phyloP scores from a whole-genome alignment of 1,140 invertebrate genomes.

The Bombus affinis region DNA sequence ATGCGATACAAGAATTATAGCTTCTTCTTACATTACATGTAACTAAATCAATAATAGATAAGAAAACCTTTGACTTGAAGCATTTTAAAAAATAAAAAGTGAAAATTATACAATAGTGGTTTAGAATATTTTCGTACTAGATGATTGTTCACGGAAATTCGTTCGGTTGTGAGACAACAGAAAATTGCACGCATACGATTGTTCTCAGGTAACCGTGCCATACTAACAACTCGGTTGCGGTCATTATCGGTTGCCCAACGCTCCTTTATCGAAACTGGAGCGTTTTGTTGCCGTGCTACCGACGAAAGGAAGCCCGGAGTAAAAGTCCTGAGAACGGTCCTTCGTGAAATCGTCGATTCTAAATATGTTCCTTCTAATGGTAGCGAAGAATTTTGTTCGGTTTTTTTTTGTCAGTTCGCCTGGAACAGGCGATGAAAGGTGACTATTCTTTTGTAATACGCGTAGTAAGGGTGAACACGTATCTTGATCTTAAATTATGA shows the following conservation, averaged over 20 bases:
- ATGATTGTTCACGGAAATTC: background rate
- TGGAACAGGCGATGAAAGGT: background rate
- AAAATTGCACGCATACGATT: constrained; percentile 48
- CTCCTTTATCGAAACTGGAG: constrained; percentile 68
- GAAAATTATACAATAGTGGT: background rate
- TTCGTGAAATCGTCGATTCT: constrained; percentile 40
- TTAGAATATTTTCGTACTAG: background rate
- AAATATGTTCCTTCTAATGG: constrained; percentile 37
- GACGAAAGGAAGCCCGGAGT: constrained; percentile 52
- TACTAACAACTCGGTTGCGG: constrained; percentile 49
- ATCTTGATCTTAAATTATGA: background rate
- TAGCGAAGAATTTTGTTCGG: constrained; percentile 22
- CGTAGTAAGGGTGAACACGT: too few species aligned
- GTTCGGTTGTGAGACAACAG: constrained; percentile 19
- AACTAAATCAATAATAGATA: too few species aligned
- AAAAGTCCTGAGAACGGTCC: constrained; percentile 62
- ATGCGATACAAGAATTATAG: too few species aligned
- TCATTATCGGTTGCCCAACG: constrained; percentile 70
- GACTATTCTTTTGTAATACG: background rate
- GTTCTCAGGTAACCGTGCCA: constrained; percentile 43
- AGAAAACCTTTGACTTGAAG: too few species aligned
- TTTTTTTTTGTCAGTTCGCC: background rate
- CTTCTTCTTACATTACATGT: too few species aligned
- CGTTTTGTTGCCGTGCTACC: constrained; percentile 54
- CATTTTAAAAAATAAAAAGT: background rate